Percentiles rank a stretch among this genome's conserved stretches.
Evolutionary conservation across 2,888 invertebrate genomes (phyloP).

Genomic region (Marronus borbonicus): DNA sequence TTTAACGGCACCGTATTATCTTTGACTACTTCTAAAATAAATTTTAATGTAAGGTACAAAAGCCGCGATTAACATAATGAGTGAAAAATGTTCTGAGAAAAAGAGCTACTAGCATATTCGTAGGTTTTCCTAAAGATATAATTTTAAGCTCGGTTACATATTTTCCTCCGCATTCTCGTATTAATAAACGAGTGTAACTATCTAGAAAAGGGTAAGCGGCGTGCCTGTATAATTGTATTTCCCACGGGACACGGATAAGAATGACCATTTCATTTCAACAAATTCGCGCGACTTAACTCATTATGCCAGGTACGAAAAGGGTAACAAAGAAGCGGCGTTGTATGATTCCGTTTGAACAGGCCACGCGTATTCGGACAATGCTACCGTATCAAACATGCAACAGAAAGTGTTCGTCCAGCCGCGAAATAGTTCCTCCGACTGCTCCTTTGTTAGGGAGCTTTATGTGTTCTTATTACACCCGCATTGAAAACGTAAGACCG

Average conservation of each 20-base stretch:
- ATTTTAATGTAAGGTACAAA: too few relatives aligned
- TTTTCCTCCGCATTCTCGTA: neutral
- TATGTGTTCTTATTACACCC: slow-evolving; percentile 36
- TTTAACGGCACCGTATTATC: too few relatives aligned
- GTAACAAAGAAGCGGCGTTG: slow-evolving; percentile 24
- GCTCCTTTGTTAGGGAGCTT: slow-evolving; percentile 31
- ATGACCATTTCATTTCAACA: slow-evolving; percentile 49
- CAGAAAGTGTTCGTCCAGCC: slow-evolving; percentile 52
- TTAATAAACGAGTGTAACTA: neutral
- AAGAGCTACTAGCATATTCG: too few relatives aligned
- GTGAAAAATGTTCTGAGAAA: too few relatives aligned
- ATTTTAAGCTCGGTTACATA: slow-evolving; percentile 1
- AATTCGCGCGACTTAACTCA: slow-evolving; percentile 49
- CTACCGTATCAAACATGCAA: slow-evolving; percentile 49
- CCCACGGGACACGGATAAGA: slow-evolving; percentile 48
- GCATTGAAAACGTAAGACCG: slow-evolving; percentile 18
- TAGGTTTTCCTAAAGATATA: neutral
- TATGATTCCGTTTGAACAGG: slow-evolving; percentile 44
- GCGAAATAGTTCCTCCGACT: slow-evolving; percentile 49
- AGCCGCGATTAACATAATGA: too few relatives aligned
- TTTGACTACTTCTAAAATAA: too few relatives aligned
- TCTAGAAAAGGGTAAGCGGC: slow-evolving; percentile 41
- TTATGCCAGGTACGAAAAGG: slow-evolving; percentile 50
- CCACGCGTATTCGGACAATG: slow-evolving; percentile 48
- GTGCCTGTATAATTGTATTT: slow-evolving; percentile 49